Conservation (phyloP, 2,888 invertebrate species). For the Andrena bucephala region DNA sequence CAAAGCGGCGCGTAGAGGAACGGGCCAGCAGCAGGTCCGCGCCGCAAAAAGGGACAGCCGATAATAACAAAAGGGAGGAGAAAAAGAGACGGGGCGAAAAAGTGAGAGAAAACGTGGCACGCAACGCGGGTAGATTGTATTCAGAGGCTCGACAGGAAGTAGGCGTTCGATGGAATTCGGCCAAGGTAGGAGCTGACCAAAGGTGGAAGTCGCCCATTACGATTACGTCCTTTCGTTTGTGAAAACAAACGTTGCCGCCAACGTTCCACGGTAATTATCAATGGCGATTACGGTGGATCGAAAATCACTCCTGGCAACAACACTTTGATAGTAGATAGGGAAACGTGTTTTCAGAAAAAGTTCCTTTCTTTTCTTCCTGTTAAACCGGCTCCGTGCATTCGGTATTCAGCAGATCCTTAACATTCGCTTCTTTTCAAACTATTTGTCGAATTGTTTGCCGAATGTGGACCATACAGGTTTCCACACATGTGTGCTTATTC, state of each 20-base stretch:
- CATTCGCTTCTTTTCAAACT: too few relatives aligned
- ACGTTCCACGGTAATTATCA: constrained; percentile 49
- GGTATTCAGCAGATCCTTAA: too few relatives aligned
- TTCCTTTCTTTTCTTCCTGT: constrained; percentile 3
- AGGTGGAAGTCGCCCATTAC: constrained; percentile 81
- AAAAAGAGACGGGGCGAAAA: constrained; percentile 36
- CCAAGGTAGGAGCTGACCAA: constrained; percentile 81
- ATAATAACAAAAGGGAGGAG: constrained; percentile 26
- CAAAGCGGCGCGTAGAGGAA: constrained; percentile 22
- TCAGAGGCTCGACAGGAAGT: constrained; percentile 83
- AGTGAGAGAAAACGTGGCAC: constrained; percentile 64
- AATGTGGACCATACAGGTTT: too few relatives aligned
- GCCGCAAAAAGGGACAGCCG: constrained; percentile 43
- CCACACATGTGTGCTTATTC: too few relatives aligned
- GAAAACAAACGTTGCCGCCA: constrained; percentile 69
- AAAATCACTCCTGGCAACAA: constrained; percentile 20
- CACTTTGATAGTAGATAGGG: constrained; percentile 4
- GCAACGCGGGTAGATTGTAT: constrained; percentile 76
- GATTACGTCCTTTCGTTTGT: constrained; percentile 75
- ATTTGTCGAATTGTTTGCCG: too few relatives aligned
- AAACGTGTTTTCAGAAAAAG: constrained; percentile 24
- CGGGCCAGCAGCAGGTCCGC: constrained; percentile 23
- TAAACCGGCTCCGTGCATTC: neutral
- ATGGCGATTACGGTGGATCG: constrained; percentile 30
- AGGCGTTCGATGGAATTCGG: constrained; percentile 84